Percentiles rank a stretch among this genome's conserved stretches.
phyloP scores from a whole-genome alignment of 2,113 vertebrate species.

The human (Homo sapiens) region GRCh38 chr13:26575501-26576000 shows the following conservation, averaged over 20 bases:
- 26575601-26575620: background rate
- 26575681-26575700: background rate
- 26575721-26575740: too few relatives aligned
- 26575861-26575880: background rate
- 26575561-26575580: background rate
- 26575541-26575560: background rate
- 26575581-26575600: background rate
- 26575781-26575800: background rate
- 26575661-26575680: background rate
- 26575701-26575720: background rate
- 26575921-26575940: background rate
- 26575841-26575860: background rate
- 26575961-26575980: too few relatives aligned
- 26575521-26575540: background rate
- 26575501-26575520: background rate
- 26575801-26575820: background rate
- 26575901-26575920: background rate
- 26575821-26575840: background rate
- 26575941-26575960: background rate
- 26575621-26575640: background rate
- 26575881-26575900: background rate
- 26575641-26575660: background rate
- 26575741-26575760: background rate
- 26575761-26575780: background rate
- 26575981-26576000: slow-evolving; percentile 16